Evolutionary conservation across 2,888 invertebrate genomes (phyloP).

Genomic region (Pocota personata): DNA sequence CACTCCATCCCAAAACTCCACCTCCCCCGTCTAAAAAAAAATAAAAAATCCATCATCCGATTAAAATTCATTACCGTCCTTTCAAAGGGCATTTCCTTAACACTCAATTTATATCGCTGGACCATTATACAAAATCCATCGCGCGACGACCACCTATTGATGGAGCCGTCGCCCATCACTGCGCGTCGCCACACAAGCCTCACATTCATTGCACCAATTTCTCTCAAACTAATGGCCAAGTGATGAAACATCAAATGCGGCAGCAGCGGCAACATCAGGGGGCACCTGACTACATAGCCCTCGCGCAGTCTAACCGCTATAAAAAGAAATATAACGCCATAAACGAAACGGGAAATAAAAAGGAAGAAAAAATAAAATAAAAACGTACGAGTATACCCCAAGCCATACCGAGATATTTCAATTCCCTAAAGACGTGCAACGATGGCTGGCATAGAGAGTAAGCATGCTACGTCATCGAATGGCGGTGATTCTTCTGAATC

Average conservation of each 20-base stretch:
- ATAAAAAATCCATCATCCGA: conserved; percentile 6
- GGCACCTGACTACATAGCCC: conserved; percentile 54
- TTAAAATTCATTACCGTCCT: conserved; percentile 44
- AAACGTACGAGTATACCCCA: conserved; percentile 33
- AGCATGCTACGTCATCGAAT: conserved; percentile 49
- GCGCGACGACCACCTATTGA: conserved; percentile 14
- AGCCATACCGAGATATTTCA: conserved; percentile 48
- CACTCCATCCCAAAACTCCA: not conserved
- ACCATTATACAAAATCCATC: conserved; percentile 13
- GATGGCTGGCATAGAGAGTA: conserved; percentile 7
- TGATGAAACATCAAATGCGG: conserved; percentile 74
- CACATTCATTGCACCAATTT: conserved; percentile 59
- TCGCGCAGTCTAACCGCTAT: conserved; percentile 45
- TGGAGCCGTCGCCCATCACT: conserved; percentile 36
- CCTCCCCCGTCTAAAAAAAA: not conserved
- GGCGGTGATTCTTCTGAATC: conserved; percentile 55
- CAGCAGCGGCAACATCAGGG: conserved; percentile 50
- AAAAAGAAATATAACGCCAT: conserved; percentile 63
- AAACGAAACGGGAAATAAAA: conserved; percentile 64
- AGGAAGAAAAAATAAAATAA: conserved; percentile 14
- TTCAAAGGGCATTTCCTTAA: conserved; percentile 11
- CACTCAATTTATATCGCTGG: conserved; percentile 43
- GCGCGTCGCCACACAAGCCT: conserved; percentile 13
- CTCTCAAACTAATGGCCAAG: conserved; percentile 62
- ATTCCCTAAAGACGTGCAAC: conserved; percentile 58